phyloP scores from a whole-genome alignment of 2,888 invertebrate genomes.

The Machimus rusticus region DNA sequence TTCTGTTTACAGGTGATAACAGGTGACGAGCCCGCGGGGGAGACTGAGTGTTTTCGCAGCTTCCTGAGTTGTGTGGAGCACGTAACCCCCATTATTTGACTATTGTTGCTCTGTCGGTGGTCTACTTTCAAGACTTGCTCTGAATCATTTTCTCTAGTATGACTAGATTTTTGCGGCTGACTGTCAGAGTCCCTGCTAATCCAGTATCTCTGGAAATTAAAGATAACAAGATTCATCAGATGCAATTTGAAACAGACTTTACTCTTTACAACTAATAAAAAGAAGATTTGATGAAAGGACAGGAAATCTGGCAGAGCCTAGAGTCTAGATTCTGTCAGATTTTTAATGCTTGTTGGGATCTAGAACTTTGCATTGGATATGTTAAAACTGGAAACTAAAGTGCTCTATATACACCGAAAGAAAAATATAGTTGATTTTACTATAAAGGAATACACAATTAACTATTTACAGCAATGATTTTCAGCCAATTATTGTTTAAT shows the following conservation, averaged over 20 bases:
- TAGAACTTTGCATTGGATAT: background rate
- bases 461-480: too few relatives aligned
- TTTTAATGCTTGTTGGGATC: background rate
- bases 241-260: background rate
- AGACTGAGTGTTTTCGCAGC: background rate
- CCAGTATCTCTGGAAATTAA: constrained; percentile 41
- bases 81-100: constrained; percentile 38
- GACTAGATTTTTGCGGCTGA: background rate
- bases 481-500: too few relatives aligned
- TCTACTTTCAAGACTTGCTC: background rate
- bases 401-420: too few relatives aligned
- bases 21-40: background rate
- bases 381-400: too few relatives aligned
- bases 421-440: too few relatives aligned
- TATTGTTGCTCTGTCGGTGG: background rate
- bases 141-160: constrained; percentile 11
- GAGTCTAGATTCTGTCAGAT: background rate
- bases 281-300: background rate
- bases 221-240: background rate
- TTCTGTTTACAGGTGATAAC: constrained; percentile 13
- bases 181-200: constrained; percentile 1
- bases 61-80: constrained; percentile 25
- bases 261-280: background rate
- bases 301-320: background rate
- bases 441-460: too few relatives aligned